These are phyloP conservation scores for Margarornis squamiger DNA, from an alignment of 2,797 vertebrate species.

Conservation along the genomic window DNA sequence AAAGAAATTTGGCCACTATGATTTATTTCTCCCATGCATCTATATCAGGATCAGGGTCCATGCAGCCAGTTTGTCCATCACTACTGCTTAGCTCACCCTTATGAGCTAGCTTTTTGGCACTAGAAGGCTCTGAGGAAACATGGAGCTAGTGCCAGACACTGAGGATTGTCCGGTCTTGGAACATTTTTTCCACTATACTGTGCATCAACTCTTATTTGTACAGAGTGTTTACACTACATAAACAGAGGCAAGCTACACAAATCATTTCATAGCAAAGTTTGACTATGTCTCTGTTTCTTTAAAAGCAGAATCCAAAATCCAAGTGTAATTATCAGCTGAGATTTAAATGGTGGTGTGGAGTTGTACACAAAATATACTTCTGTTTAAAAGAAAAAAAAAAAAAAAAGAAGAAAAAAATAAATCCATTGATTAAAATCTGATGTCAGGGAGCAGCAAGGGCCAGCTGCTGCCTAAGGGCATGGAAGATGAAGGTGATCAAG, in stretches of 20 bases:
- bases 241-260: background rate
- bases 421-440: background rate
- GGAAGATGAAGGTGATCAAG: background rate
- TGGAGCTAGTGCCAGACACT: background rate
- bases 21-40: background rate
- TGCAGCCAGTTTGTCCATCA: background rate
- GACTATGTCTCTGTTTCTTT: background rate
- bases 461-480: background rate
- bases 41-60: background rate
- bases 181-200: background rate
- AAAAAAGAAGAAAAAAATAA: background rate
- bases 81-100: background rate
- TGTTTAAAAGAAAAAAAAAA: background rate
- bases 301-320: background rate
- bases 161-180: background rate
- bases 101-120: slow-evolving; percentile 13
- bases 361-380: background rate
- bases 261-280: background rate
- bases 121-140: background rate
- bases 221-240: background rate
- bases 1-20: background rate
- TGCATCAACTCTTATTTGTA: background rate
- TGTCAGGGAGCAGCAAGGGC: background rate
- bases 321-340: background rate
- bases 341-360: background rate